Evolutionary conservation across 2,888 invertebrate genomes (phyloP).

Genomic region (Synanthedon myopaeformis): DNA sequence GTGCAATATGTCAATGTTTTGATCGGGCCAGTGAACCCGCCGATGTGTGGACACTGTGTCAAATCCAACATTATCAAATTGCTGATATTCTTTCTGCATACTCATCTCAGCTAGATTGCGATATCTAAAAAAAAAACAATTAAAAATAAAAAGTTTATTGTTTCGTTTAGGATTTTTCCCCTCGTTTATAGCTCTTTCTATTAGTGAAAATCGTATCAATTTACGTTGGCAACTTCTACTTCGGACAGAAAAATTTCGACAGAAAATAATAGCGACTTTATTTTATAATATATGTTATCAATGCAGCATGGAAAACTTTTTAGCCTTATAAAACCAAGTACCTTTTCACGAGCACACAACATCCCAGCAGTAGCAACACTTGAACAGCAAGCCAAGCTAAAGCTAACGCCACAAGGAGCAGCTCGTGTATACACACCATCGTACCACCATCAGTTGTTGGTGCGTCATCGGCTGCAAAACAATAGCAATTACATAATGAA

Average conservation of each 20-base stretch:
- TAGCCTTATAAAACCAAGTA: constrained; percentile 15
- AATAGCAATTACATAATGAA: background rate
- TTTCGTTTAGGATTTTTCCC: too few relatives aligned
- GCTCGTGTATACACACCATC: constrained; percentile 73
- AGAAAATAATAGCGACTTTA: too few relatives aligned
- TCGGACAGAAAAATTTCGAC: too few relatives aligned
- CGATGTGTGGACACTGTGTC: constrained; percentile 76
- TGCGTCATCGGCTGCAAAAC: constrained; percentile 25
- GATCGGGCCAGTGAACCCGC: constrained; percentile 79
- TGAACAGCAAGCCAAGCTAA: constrained; percentile 74
- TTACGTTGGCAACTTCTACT: too few relatives aligned
- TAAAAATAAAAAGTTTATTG: too few relatives aligned
- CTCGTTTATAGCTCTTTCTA: too few relatives aligned
- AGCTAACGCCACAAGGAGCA: constrained; percentile 73
- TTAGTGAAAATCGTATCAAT: too few relatives aligned
- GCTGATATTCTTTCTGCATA: constrained; percentile 63
- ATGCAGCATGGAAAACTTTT: too few relatives aligned
- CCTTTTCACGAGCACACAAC: constrained; percentile 67
- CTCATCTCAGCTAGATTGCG: constrained; percentile 57
- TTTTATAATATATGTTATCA: too few relatives aligned
- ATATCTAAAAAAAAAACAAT: constrained; percentile 27
- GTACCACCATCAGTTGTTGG: constrained; percentile 12
- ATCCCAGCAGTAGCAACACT: constrained; percentile 61
- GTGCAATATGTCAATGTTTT: constrained; percentile 54
- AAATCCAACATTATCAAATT: constrained; percentile 73